Evolutionary conservation across 2,797 vertebrate species (phyloP).

Genomic region (Chelonia mydas): DNA sequence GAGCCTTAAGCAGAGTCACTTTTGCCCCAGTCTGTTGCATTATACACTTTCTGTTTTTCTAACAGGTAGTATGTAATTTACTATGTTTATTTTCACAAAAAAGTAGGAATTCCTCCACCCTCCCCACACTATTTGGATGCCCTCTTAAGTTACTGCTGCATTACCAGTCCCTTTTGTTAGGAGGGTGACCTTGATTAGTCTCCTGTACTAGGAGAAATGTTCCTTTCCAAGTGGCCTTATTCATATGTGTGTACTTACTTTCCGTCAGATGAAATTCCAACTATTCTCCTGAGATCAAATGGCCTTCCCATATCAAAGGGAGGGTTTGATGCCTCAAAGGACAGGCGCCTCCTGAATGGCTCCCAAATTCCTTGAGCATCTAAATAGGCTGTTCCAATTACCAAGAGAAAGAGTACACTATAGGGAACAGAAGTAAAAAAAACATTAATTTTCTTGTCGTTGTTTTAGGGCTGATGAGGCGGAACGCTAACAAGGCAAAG

Average conservation of each 20-base stretch:
- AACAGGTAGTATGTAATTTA: not conserved
- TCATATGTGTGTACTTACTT: slow-evolving; percentile 85
- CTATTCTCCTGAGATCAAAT: slow-evolving; percentile 99
- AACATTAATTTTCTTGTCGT: not conserved
- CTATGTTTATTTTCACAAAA: accelerated
- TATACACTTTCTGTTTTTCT: not conserved
- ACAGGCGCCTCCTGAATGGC: slow-evolving; percentile 93
- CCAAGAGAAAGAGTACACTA: slow-evolving; percentile 96
- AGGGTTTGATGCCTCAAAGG: slow-evolving; percentile 91
- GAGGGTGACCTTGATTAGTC: not conserved
- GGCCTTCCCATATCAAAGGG: slow-evolving; percentile 93
- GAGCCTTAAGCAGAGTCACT: not conserved
- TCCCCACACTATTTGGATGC: not conserved
- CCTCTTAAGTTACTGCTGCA: not conserved
- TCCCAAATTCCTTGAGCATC: slow-evolving; percentile 99
- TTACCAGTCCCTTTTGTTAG: not conserved
- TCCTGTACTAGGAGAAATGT: not conserved
- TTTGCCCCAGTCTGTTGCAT: not conserved
- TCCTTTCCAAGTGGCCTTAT: not conserved
- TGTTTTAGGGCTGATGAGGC: not conserved
- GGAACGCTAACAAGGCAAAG: not conserved
- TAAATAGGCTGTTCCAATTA: slow-evolving; percentile 95
- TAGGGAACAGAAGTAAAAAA: slow-evolving; percentile 27
- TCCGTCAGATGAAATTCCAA: slow-evolving; percentile 93
- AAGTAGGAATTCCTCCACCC: not conserved